Percentiles rank a stretch among this genome's conserved stretches.
These are phyloP conservation scores for Stegophylla sp. DNA, from an alignment of 2,888 invertebrate genomes.

Conservation along the genomic window DNA sequence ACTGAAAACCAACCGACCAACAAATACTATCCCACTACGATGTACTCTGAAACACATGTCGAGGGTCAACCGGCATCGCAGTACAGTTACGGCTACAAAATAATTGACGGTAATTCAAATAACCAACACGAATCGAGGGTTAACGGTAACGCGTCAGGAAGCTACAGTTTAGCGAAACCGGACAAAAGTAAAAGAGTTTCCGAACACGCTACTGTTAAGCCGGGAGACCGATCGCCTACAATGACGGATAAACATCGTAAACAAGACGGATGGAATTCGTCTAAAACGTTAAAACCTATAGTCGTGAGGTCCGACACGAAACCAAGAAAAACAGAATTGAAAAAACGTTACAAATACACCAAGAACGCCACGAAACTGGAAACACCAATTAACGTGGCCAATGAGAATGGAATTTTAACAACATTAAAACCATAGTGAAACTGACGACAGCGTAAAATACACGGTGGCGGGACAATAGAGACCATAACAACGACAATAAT, in stretches of 20 bases:
- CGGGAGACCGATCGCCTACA: background rate
- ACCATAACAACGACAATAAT: background rate
- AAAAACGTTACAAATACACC: slow-evolving; percentile 2
- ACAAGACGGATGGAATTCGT: background rate
- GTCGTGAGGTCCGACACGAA: background rate
- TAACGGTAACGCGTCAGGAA: slow-evolving; percentile 63
- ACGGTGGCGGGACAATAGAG: slow-evolving; percentile 13
- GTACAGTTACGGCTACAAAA: slow-evolving; percentile 62
- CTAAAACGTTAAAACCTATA: background rate
- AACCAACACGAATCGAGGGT: slow-evolving; percentile 63
- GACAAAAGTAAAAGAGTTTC: slow-evolving; percentile 63
- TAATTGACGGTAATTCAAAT: slow-evolving; percentile 63
- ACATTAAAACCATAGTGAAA: background rate
- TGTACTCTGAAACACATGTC: slow-evolving; percentile 3
- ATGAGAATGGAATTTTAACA: slow-evolving; percentile 9
- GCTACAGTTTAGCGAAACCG: slow-evolving; percentile 60
- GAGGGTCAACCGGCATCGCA: slow-evolving; percentile 43
- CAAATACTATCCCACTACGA: background rate
- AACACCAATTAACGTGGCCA: background rate
- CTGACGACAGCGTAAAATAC: background rate
- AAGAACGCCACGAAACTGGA: background rate
- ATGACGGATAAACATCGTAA: too few species aligned
- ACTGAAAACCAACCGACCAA: background rate
- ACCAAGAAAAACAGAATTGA: background rate
- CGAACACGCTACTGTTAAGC: slow-evolving; percentile 63